phyloP scores from a whole-genome alignment of 2,113 vertebrate species.

The Vidua macroura region DNA sequence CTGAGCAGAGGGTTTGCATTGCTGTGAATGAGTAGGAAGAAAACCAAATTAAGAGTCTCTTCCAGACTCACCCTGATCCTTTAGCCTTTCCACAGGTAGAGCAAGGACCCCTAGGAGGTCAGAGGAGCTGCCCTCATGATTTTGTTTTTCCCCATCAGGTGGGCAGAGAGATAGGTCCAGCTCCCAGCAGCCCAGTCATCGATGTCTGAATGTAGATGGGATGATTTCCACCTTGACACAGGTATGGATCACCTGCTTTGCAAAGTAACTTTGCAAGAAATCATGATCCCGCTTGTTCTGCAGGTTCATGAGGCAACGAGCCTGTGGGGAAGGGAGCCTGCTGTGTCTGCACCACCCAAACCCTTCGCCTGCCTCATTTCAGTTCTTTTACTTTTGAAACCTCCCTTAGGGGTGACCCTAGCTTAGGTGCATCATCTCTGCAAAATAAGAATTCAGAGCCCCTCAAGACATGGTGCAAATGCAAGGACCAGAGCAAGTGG shows the following conservation, averaged over 20 bases:
- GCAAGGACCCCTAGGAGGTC: fast-evolving
- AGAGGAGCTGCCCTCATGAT: not conserved
- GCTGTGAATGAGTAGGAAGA: not conserved
- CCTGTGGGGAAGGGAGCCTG: fast-evolving
- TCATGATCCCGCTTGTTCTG: not conserved
- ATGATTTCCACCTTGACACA: not conserved
- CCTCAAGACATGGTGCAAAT: not conserved
- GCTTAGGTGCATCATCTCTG: not conserved
- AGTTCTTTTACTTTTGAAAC: not conserved
- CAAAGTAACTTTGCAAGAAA: not conserved
- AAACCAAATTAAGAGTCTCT: not conserved
- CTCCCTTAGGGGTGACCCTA: fast-evolving
- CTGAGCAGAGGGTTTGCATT: not conserved
- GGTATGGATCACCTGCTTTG: not conserved
- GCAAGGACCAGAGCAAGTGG: not conserved
- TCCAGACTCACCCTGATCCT: not conserved
- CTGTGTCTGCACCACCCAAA: not conserved
- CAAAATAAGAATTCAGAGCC: not conserved
- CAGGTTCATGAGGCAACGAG: not conserved
- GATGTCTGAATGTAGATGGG: fast-evolving
- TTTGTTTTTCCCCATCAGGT: not conserved
- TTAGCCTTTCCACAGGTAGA: not conserved
- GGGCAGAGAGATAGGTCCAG: not conserved
- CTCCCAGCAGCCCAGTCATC: not conserved
- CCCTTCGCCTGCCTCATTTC: not conserved